These are phyloP conservation scores for Arbacia lixula DNA, from an alignment of 53 echinoderm and acorn worm genomes.

Conservation along the genomic window DNA sequence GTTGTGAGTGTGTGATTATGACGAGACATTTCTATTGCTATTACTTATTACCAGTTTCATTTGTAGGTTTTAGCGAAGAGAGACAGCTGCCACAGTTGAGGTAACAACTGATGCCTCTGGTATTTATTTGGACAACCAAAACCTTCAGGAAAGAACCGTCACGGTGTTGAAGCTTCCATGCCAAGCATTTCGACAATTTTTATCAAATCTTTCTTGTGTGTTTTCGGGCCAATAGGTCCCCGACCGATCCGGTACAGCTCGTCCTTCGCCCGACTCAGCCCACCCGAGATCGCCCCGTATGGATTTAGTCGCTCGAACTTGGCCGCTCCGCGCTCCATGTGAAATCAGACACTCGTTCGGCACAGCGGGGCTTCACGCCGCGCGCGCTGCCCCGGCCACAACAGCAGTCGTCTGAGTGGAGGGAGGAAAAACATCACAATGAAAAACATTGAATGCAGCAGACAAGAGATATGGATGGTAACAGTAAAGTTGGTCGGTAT, in stretches of 20 bases:
- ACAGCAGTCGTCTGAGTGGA: background rate
- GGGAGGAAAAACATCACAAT: background rate
- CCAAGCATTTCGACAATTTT: constrained; percentile 26
- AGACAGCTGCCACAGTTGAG: constrained; percentile 22
- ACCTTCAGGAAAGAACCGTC: no score
- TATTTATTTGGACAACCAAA: constrained; percentile 38
- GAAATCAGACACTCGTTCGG: background rate
- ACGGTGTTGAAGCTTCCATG: constrained; percentile 24
- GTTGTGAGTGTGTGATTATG: no score
- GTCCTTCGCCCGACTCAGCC: background rate
- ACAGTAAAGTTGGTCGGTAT: constrained; percentile 44
- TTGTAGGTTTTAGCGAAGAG: no score
- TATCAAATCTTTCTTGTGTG: constrained; percentile 33
- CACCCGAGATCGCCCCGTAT: constrained; percentile 1
- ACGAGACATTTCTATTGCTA: no score
- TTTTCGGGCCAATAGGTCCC: constrained; percentile 14
- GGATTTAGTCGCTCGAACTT: constrained; percentile 12
- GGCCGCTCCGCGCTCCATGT: constrained; percentile 5
- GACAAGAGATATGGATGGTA: background rate
- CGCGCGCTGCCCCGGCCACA: constrained; percentile 11
- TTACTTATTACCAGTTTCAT: no score
- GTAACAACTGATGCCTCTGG: constrained; percentile 14
- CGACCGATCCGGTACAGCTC: background rate
- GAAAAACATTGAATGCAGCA: no score
- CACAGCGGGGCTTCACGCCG: constrained; percentile 23